Evolutionary conservation across 1,140 invertebrate genomes (phyloP).

Genomic region (Acromyrmex echinatior): DNA sequence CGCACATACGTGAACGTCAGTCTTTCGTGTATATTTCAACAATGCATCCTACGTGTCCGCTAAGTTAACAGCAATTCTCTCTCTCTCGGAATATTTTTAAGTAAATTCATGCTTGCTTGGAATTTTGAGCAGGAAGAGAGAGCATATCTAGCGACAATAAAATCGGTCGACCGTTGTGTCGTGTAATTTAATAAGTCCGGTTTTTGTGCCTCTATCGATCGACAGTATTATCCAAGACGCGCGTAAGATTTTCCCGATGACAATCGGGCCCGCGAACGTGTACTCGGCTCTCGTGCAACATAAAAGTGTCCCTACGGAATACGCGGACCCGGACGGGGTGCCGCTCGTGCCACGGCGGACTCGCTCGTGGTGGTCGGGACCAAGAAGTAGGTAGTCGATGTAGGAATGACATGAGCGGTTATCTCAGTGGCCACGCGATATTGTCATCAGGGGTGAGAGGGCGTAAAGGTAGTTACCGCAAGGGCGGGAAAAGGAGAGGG

Average conservation of each 20-base stretch:
- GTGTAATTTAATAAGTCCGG: constrained; percentile 70
- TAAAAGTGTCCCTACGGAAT: constrained; percentile 71
- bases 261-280: constrained; percentile 68
- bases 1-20: neutral
- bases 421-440: constrained; percentile 86
- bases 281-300: constrained; percentile 69
- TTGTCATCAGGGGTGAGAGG: constrained; percentile 83
- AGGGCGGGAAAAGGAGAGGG: constrained; percentile 41
- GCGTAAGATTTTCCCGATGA: constrained; percentile 73
- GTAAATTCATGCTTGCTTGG: constrained; percentile 25
- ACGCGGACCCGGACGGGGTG: constrained; percentile 54
- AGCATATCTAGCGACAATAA: constrained; percentile 12
- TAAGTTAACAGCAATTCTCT: neutral
- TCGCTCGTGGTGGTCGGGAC: constrained; percentile 60
- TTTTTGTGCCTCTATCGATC: constrained; percentile 67
- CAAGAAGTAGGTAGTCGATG: constrained; percentile 81
- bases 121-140: neutral
- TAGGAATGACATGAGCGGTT: constrained; percentile 86
- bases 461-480: constrained; percentile 72
- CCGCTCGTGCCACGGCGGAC: constrained; percentile 61
- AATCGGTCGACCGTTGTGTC: constrained; percentile 62
- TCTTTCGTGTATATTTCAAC: neutral
- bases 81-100: constrained; percentile 7
- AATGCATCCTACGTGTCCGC: neutral
- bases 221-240: constrained; percentile 42